Conservation (phyloP, 2,113 vertebrate species). For the Chinchilla lanigera region DNA sequence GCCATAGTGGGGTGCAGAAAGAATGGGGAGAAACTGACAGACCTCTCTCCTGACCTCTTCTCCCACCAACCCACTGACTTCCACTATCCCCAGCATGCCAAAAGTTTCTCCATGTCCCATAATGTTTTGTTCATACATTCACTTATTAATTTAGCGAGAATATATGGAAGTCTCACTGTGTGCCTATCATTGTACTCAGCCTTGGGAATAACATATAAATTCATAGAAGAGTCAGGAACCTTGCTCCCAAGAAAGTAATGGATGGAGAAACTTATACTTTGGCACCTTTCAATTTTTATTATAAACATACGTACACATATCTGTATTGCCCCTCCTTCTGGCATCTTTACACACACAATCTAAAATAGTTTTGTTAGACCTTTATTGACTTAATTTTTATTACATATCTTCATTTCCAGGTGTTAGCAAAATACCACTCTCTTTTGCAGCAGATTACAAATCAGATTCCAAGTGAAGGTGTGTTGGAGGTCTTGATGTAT, state of each 20-base stretch:
- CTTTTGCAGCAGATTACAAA: constrained; percentile 35
- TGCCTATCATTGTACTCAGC: background rate
- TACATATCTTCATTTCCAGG: background rate
- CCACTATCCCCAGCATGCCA: background rate
- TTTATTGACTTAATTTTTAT: constrained; percentile 28
- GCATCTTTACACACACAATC: background rate
- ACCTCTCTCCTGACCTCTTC: background rate
- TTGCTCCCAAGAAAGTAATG: background rate
- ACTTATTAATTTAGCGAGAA: constrained; percentile 5
- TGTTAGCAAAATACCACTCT: constrained; percentile 8
- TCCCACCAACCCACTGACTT: background rate
- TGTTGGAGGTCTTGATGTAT: background rate
- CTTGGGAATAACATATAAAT: background rate
- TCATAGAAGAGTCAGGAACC: background rate
- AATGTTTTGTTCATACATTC: background rate
- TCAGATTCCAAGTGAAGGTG: background rate
- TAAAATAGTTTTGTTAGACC: constrained; percentile 15
- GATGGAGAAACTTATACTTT: background rate
- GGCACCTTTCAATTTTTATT: constrained; percentile 29
- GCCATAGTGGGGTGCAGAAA: background rate
- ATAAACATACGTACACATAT: background rate
- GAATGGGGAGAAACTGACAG: background rate
- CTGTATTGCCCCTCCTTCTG: background rate
- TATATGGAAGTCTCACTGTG: background rate
- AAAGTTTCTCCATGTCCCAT: background rate